Evolutionary conservation across 2,888 invertebrate species (phyloP), one percentile per base, ranked within the genome.

Genomic region (Amiota mariae): DNA sequence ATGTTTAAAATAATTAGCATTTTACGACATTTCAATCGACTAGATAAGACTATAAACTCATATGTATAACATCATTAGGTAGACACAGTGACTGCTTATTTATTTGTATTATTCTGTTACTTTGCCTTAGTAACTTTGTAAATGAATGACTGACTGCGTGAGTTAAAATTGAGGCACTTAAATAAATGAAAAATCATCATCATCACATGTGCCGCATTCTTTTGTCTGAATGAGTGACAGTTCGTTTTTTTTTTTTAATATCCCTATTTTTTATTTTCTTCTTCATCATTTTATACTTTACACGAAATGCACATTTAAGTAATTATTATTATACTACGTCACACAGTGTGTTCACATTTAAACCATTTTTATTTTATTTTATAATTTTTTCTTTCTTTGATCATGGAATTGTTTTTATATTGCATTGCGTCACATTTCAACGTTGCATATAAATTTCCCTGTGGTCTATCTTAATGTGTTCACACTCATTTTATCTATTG

Each of bases 121-220:
- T 59, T 2, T 36, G 36, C 36, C 36, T 36, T 36, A 4, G 36
- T 2, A 36, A 36, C 36, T 36, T 2, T 36, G 36, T 36, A 6
- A 36, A 36, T 36, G 36, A 36, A 36, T 36, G 36, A 36, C 4
- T 36, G 36, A 36, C 4, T 36, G 36, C 36, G 36, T 36, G 36
- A 36, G 36, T 36, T 36, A 2, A 36, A 36, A 36, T 36, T 36
- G 54, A 57, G 59, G 72, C 87, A 84, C 87, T 84, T 84, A 77
- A 82, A 79, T 80, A 85, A 85, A 86, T 84, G 87, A 84, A 86
- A 84, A 84, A 79, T 78, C 82, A 78, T 80, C 64, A 66, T 36
- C 70, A 79, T 78, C 75, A 72, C 76, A 76, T 80, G 59, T 83
- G 81, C 3, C 24, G 24, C 36, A 36, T 36, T 80, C 84, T 76